phyloP scores from a whole-genome alignment of 2,888 invertebrate genomes.

The Orthonevra nobilis region DNA sequence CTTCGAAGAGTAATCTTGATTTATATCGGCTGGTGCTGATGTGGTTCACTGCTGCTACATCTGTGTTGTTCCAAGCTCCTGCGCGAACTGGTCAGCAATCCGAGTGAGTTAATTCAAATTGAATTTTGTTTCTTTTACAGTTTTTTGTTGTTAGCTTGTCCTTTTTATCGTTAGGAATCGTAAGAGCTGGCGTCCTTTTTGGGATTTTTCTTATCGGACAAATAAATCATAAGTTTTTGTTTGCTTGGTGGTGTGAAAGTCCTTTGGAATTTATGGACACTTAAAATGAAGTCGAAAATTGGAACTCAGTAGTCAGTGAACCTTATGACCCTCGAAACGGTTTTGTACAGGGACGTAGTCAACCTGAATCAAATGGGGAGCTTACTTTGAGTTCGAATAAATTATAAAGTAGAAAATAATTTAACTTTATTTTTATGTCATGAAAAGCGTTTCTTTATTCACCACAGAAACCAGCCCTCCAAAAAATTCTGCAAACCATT shows the following conservation, averaged over 20 bases:
- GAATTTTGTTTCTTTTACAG: constrained; percentile 20
- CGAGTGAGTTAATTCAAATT: constrained; percentile 59
- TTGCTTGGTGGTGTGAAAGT: constrained; percentile 22
- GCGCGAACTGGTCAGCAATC: constrained; percentile 51
- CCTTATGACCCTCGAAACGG: too few species aligned
- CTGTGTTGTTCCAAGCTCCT: constrained; percentile 24
- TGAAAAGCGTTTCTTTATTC: too few species aligned
- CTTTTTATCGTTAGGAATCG: background rate
- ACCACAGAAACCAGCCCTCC: too few species aligned
- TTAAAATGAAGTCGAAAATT: constrained; percentile 13
- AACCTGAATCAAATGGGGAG: too few species aligned
- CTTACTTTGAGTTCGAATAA: too few species aligned
- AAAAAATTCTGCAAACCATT: too few species aligned
- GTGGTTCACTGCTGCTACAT: constrained; percentile 15
- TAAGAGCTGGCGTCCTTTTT: constrained; percentile 5
- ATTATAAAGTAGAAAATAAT: too few species aligned
- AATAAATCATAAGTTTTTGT: constrained; percentile 56
- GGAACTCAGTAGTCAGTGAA: too few species aligned
- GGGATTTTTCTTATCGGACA: constrained; percentile 5
- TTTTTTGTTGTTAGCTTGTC: constrained; percentile 3
- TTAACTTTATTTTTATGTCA: too few species aligned
- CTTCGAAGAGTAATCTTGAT: constrained; percentile 63
- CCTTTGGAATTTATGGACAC: constrained; percentile 25
- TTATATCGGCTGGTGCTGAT: constrained; percentile 54
- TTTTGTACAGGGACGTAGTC: too few species aligned